Base-by-base conservation (phyloP, 2,113 vertebrate genomes). In the Ptyas mucosa region DNA sequence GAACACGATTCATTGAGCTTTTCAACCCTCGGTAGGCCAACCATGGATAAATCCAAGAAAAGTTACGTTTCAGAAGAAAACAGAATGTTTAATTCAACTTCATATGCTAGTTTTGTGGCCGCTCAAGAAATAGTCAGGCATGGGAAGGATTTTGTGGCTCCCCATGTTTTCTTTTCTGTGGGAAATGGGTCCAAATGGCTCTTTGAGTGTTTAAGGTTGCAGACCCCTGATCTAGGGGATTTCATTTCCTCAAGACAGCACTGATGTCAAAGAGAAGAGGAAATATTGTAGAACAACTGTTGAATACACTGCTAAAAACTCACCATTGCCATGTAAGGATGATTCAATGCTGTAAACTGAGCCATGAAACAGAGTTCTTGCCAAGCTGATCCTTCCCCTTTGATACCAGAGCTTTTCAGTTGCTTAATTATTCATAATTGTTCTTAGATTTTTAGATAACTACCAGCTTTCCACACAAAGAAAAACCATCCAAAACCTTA, bases 351-450 rank as follows among this genome's bases (percentile, higher is more conserved):
- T 95, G 49, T 93, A 94, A 94, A 14, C 8, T 43, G 20, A 93
- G 43, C 11, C 54, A 34, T 26, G 61, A 92, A 93, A 3, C 87
- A 89, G 92, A 95, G 58, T 94, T 95, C 85, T 93, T 94, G 10
- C 39, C 91, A 49, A 81, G 54, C 53, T 85, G 39, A 91, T 94
- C 93, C 61, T 52, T 55, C 81, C 85, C 61, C 89, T 89, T 93
- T 93, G 49, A 88, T 94, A 96, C 61, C 94, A 92, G 93, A 90
- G 75, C 34, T 92, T 97, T 95, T 57, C 90, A 90, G 54, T 51
- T 95, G 92, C 95, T 94, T 96, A 93, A 94, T 95, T 96, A 95
- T 95, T 94, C 95, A 91, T 93, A 93, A 95, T 95, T 95, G 95
- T 96, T 96, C 97, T 96, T 94, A 92, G 94, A 92, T 94, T 88